phyloP scores from a whole-genome alignment of 1,140 invertebrate genomes.

The Ctenoplectra terminalis region DNA sequence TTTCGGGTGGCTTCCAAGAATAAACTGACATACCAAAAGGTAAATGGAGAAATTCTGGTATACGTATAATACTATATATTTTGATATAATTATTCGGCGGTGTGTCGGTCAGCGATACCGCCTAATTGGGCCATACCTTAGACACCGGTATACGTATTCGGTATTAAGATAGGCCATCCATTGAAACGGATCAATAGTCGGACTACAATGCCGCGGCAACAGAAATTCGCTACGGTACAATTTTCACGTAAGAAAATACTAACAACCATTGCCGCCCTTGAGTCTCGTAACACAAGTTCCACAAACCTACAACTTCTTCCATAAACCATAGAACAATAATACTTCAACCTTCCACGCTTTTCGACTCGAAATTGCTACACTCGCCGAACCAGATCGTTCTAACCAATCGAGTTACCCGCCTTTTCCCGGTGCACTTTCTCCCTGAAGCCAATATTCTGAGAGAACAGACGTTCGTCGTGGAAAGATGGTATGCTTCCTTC shows the following conservation, averaged over 20 bases:
- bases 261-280: neutral
- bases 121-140: constrained; percentile 11
- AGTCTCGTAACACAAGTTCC: too few species aligned
- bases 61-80: neutral
- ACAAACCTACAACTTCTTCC: neutral
- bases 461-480: neutral
- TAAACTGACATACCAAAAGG: too few species aligned
- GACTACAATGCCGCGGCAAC: neutral
- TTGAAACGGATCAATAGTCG: constrained; percentile 10
- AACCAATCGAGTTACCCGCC: constrained; percentile 11
- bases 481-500: neutral
- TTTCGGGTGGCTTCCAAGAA: too few species aligned
- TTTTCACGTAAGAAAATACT: neutral
- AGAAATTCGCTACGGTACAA: neutral
- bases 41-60: neutral
- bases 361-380: neutral
- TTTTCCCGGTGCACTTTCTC: neutral
- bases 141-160: neutral
- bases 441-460: neutral
- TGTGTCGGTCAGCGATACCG: constrained; percentile 23
- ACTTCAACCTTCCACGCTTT: neutral
- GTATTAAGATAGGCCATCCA: constrained; percentile 23
- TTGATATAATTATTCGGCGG: neutral
- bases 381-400: neutral
- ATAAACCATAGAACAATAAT: neutral